Evolutionary conservation across 2,113 vertebrate genomes (phyloP), one percentile per base, ranked within the genome.

Genomic region (Puntigrus tetrazona): DNA sequence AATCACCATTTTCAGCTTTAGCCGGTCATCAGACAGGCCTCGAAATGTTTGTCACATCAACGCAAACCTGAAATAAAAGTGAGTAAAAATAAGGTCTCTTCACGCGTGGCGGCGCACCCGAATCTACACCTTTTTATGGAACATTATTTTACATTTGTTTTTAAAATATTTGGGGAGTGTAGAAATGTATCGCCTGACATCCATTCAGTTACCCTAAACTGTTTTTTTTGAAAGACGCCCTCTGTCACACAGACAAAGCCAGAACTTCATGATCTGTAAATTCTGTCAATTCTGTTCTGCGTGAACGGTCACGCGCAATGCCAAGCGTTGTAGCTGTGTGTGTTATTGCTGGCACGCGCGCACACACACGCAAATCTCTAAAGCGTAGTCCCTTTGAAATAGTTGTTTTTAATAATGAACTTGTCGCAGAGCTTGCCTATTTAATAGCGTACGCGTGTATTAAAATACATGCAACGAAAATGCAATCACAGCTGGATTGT

Each of bases 251-350:
- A 77, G 45, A 43, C 29, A 61, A 73, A 47, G 43, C 67, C 31
- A 25, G 22, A 18, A 57, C 41, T 76, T 45, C 55, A 76, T 50
- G 52, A 82, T 45, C 78, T 72, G 80, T 86, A 82, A 86, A 86
- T 86, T 72, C 78, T 72, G 80, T 86, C 78, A 86, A 86, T 86
- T 72, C 63, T 82, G 85, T 82, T 86, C 78, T 74, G 78, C 70
- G 29, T 67, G 67, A 86, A 47, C 70, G 70, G 31, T 63, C 57
- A 38, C 78, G 43, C 25, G 78, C 72, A 65, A 67, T 75, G 77
- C 38, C 76, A n/a, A 43, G 57, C 47, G 18, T 67, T 79, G 65
- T 34, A 74, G 25, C 31, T 63, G 69, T 27, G 73, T 61, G 20
- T 63, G 57, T 77, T 59, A 31, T 65, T 65, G 27, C 61, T 59